Base-by-base conservation (phyloP, 1,140 invertebrate species). In the Temnothorax longispinosus region DNA sequence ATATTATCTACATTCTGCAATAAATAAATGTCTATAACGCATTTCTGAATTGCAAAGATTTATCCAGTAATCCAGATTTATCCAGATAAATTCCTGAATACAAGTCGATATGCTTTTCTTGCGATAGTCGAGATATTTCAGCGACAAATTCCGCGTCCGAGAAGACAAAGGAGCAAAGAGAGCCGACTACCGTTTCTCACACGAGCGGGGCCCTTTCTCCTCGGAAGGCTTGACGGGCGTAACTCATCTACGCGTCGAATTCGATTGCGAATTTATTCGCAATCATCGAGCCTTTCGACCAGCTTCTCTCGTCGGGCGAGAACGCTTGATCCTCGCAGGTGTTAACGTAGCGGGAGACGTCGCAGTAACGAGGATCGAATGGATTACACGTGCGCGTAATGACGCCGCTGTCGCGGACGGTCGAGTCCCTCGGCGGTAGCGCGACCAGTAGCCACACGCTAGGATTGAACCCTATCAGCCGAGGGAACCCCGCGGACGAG, bases 311-410 rank as follows among this genome's bases (percentile, higher is more conserved):
- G 58, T 54, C 60, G 82, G 50, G 47, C 58, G 82, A 27, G 27
- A 65, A 65, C 50, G 52, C 13, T 58, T 27, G 62, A 72, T 41
- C 58, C 41, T 41, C 54, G 85, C 90, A 87, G 78, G 90, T 90
- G 91, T 92, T 91, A 91, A 91, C 81, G 84, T 75, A 75, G 58
- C 64, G 77, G 67, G 69, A 88, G 78, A 92, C 84, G 89, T 92
- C 87, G 92, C 54, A 58, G 86, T 92, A 92, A 92, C 89, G 88
- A 92, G 87, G 89, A 90, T 90, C 89, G 88, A 93, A 91, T 92
- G 91, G 91, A 92, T 93, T 92, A 91, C 90, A 92, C 87, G 89
- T 93, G 91, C 87, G 67, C 77, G 87, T 93, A 93, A 92, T 92
- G 91, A 92, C 87, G 86, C 67, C 74, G 86, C 78, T 64, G 58